Percentiles rank a stretch among this genome's conserved stretches.
Evolutionary conservation across 2,113 vertebrate species (phyloP).

Genomic region (Cheilinus undulatus): DNA sequence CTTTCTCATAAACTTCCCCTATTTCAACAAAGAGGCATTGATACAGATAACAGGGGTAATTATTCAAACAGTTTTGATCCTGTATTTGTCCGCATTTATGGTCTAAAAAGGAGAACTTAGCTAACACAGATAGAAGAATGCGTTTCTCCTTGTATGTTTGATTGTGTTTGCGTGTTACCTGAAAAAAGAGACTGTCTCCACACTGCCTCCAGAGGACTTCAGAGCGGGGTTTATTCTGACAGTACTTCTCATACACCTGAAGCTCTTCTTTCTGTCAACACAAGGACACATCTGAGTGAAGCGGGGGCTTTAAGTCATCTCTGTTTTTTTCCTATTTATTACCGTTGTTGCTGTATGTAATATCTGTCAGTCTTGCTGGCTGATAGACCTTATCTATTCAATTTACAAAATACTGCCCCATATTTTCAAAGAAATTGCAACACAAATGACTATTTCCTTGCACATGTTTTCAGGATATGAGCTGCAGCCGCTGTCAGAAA

Average conservation of each 20-base stretch:
- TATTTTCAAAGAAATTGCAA: too few species aligned
- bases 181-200: constrained; percentile 93
- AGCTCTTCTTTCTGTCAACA: constrained; percentile 92
- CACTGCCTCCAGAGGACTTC: constrained; percentile 94
- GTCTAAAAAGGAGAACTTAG: too few species aligned
- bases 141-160: too few species aligned
- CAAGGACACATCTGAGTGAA: constrained; percentile 23
- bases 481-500: too few species aligned
- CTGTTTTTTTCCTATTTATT: background rate
- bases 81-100: too few species aligned
- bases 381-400: background rate
- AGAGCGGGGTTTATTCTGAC: constrained; percentile 95
- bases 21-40: too few species aligned
- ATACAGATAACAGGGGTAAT: too few species aligned
- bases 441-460: too few species aligned
- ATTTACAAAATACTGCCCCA: background rate
- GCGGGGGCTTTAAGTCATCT: background rate
- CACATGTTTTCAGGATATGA: too few species aligned
- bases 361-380: background rate
- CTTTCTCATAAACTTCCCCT: too few species aligned
- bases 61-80: too few species aligned
- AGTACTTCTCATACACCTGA: constrained; percentile 96
- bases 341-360: background rate
- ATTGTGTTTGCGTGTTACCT: constrained; percentile 78
- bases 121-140: too few species aligned